Percentiles rank a stretch among this genome's conserved stretches.
Conservation (phyloP, 1,140 invertebrate species). For the Triops cancriformis region DNA sequence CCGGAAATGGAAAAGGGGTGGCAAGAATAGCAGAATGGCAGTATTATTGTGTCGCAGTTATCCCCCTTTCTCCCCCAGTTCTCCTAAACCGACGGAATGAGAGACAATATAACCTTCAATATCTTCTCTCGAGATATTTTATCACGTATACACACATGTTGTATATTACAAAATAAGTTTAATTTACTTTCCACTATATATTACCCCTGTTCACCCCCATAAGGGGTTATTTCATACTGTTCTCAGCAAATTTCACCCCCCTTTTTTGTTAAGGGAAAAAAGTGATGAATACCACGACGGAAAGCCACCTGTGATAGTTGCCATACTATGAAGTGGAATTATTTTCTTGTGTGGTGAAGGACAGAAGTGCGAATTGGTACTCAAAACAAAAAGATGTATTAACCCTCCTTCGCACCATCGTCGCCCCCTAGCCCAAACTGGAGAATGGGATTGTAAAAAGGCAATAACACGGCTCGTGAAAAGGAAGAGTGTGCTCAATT, state of each 20-base stretch:
- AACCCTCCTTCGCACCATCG: background rate
- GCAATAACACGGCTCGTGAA: background rate
- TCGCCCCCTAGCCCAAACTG: no score
- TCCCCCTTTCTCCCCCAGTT: no score
- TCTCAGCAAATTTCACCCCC: no score
- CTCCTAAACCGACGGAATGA: background rate
- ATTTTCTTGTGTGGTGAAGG: background rate
- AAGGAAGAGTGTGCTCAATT: slow-evolving; percentile 1
- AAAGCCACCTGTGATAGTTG: slow-evolving; percentile 13
- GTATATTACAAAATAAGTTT: background rate
- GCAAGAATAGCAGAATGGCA: background rate
- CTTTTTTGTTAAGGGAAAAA: background rate
- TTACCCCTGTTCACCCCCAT: background rate
- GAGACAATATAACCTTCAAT: background rate
- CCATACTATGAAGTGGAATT: slow-evolving; percentile 7
- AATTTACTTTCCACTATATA: background rate
- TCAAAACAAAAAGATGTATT: background rate
- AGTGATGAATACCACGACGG: background rate
- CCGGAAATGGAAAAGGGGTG: background rate
- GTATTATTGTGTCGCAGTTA: background rate
- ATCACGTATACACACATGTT: background rate
- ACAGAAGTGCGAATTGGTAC: background rate
- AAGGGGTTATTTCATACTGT: no score
- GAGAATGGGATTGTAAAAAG: background rate
- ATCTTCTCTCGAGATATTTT: background rate